Conservation (phyloP, 2,797 vertebrate genomes). For the Tenualosa ilisha region DNA sequence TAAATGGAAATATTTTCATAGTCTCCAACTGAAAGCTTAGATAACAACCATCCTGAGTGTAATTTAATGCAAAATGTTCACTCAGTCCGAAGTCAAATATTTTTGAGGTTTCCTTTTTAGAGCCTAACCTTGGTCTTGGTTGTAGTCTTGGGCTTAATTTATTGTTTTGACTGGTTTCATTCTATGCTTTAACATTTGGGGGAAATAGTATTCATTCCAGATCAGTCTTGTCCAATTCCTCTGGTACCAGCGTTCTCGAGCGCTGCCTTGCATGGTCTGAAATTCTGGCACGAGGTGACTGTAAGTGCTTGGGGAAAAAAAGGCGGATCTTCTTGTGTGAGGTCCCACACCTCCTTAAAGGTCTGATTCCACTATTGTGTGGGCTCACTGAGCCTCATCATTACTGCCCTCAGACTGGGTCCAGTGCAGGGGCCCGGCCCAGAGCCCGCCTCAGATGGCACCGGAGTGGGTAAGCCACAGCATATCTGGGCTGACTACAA, state of each 20-base stretch:
- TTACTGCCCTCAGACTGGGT: not conserved
- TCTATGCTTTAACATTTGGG: constrained; percentile 58
- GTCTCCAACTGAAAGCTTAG: constrained; percentile 63
- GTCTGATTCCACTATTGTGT: not conserved
- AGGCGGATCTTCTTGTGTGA: constrained; percentile 1
- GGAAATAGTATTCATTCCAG: constrained; percentile 68
- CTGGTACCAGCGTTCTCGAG: constrained; percentile 60
- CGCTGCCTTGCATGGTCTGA: constrained; percentile 51
- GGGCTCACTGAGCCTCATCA: not conserved
- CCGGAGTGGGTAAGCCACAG: constrained; percentile 1
- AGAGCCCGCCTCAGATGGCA: constrained; percentile 17
- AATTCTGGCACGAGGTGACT: constrained; percentile 49
- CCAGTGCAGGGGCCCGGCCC: not conserved
- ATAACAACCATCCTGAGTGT: constrained; percentile 67
- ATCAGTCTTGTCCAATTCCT: constrained; percentile 63
- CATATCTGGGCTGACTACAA: not conserved
- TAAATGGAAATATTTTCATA: constrained; percentile 77
- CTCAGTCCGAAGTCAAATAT: constrained; percentile 65
- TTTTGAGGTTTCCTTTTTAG: constrained; percentile 73
- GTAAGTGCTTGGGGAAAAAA: not conserved
- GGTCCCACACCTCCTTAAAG: constrained; percentile 14
- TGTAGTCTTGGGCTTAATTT: constrained; percentile 66
- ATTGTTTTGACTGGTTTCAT: constrained; percentile 71
- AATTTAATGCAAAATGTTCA: constrained; percentile 66
- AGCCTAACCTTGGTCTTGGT: constrained; percentile 66